Percentiles rank a stretch among this genome's conserved stretches.
phyloP scores from a whole-genome alignment of 1,140 invertebrate species.

The Drosophila setifemur region DNA sequence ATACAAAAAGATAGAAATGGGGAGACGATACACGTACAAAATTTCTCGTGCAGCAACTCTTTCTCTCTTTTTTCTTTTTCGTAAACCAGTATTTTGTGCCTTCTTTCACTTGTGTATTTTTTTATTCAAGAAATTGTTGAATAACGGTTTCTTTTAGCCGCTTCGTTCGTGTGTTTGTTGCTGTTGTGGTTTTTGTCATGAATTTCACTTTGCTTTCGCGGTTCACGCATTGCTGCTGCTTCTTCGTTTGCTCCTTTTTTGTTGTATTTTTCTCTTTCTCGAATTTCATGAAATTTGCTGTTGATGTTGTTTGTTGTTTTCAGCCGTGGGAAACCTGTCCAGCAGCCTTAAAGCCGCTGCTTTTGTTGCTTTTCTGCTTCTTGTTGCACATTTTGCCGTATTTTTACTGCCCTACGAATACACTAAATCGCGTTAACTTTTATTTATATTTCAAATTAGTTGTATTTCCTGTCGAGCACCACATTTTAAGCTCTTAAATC shows the following conservation, averaged over 20 bases:
- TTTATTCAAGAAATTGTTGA: conserved; percentile 74
- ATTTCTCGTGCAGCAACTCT: conserved; percentile 73
- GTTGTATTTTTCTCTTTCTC: neutral
- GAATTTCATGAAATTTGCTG: neutral
- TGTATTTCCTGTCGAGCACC: too few species aligned
- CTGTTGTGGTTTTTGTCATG: conserved; percentile 50
- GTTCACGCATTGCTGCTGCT: conserved; percentile 46
- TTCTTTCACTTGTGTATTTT: conserved; percentile 73
- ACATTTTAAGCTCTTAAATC: too few species aligned
- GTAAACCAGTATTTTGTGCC: conserved; percentile 77
- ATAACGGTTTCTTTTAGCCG: conserved; percentile 70
- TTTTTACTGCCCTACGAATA: conserved; percentile 5
- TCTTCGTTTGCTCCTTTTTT: conserved; percentile 34
- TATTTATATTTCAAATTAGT: neutral
- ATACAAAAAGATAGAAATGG: conserved; percentile 35
- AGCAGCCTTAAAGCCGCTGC: conserved; percentile 47
- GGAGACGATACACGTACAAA: conserved; percentile 61
- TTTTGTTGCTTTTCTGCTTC: conserved; percentile 47
- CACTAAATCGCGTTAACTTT: neutral
- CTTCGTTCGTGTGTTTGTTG: conserved; percentile 29
- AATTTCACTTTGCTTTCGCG: conserved; percentile 80
- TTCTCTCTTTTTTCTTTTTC: conserved; percentile 52
- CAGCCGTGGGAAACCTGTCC: conserved; percentile 55
- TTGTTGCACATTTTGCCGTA: conserved; percentile 35
- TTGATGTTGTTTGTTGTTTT: conserved; percentile 29